Evolutionary conservation across 2,113 vertebrate species (phyloP).

Genomic region (Campylomormyrus numenius): DNA sequence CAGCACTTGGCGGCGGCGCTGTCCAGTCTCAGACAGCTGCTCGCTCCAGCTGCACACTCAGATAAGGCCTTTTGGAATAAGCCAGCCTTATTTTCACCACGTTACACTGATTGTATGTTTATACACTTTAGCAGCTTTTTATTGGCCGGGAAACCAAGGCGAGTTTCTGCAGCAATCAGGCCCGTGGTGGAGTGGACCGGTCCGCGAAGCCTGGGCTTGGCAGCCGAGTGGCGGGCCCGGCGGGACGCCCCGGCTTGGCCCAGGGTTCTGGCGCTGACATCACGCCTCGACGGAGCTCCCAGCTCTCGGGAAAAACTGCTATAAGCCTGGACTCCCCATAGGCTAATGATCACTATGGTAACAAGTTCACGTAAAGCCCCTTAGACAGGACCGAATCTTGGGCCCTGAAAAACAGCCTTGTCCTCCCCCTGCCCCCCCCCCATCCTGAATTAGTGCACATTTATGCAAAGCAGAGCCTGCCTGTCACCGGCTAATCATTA

Average conservation of each 20-base stretch:
- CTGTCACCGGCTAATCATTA: slow-evolving; percentile 91
- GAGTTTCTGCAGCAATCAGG: not conserved
- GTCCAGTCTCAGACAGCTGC: not conserved
- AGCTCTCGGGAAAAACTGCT: slow-evolving; percentile 19
- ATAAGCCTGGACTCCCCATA: slow-evolving; percentile 25
- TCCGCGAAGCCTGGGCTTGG: slow-evolving; percentile 17
- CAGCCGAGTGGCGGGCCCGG: not conserved
- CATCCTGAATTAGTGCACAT: slow-evolving; percentile 72
- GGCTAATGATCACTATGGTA: slow-evolving; percentile 65
- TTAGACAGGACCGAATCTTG: slow-evolving; percentile 74
- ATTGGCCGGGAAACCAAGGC: not conserved
- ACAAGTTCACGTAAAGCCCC: slow-evolving; percentile 70
- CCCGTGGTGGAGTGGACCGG: not conserved
- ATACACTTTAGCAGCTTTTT: slow-evolving; percentile 13
- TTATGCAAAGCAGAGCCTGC: slow-evolving; percentile 81
- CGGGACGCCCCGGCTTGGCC: slow-evolving; percentile 16
- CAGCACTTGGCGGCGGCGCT: not conserved
- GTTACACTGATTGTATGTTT: not conserved
- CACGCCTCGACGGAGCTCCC: slow-evolving; percentile 29
- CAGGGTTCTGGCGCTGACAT: slow-evolving; percentile 27
- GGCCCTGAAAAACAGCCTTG: slow-evolving; percentile 67
- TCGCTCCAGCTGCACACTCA: not conserved
- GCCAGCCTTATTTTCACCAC: not conserved
- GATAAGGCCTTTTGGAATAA: not conserved
- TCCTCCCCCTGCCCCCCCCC: slow-evolving; percentile 52